Evolutionary conservation across 2,797 vertebrate species (phyloP).

Genomic region (Glyptemys insculpta): DNA sequence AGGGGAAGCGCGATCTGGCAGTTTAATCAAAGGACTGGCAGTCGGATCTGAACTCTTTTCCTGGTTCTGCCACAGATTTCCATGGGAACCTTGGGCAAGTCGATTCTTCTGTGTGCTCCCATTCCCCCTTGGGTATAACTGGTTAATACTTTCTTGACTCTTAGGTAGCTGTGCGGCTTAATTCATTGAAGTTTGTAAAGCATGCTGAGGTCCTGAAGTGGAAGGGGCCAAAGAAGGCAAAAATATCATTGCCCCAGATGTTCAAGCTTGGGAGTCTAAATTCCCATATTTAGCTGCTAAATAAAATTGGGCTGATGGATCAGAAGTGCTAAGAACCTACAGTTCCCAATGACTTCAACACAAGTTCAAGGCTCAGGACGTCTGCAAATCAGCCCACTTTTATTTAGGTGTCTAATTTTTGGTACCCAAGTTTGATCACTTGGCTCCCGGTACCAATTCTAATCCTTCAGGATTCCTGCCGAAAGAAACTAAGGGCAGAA

Average conservation of each 20-base stretch:
- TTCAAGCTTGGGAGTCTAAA: neutral
- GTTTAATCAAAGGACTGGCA: neutral
- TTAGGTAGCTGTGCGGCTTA: neutral
- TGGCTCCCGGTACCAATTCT: neutral
- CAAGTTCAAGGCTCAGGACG: neutral
- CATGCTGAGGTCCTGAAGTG: neutral
- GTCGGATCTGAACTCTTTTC: neutral
- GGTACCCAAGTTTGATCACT: neutral
- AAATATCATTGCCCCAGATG: neutral
- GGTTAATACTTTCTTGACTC: neutral
- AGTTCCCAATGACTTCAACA: neutral
- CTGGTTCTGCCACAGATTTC: neutral
- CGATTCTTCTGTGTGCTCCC: neutral
- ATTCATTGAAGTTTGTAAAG: neutral
- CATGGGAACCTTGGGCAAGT: neutral
- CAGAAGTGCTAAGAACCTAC: neutral
- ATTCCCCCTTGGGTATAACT: neutral
- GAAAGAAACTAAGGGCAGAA: neutral
- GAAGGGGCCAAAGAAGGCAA: neutral
- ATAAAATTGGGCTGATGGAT: neutral
- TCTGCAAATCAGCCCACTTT: neutral
- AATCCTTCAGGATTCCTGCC: neutral
- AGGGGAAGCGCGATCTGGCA: neutral
- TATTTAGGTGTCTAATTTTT: neutral
- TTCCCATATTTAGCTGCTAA: neutral